These are phyloP conservation scores for Rhynchonycteris naso DNA, from an alignment of 2,797 vertebrate genomes.

Conservation along the genomic window DNA sequence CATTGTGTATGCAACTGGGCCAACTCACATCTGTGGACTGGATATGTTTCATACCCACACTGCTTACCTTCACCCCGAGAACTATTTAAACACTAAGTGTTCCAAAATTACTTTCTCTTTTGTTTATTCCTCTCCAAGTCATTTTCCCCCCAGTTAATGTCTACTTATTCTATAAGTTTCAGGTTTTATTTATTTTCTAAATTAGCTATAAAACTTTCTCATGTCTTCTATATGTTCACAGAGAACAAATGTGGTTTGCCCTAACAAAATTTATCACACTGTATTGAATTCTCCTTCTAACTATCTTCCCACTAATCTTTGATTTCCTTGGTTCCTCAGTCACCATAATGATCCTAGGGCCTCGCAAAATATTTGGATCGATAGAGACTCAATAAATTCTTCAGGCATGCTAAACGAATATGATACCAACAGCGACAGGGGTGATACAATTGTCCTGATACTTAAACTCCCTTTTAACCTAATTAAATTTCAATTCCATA, in stretches of 20 bases:
- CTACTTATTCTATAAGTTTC: not conserved
- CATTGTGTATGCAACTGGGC: fast-evolving
- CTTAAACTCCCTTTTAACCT: not conserved
- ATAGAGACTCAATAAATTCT: not conserved
- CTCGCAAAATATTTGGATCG: not conserved
- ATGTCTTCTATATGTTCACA: not conserved
- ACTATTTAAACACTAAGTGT: not conserved
- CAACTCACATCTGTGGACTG: fast-evolving
- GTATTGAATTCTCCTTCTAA: not conserved
- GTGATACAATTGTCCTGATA: not conserved
- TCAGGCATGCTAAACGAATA: not conserved
- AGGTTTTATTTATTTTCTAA: not conserved
- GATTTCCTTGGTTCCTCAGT: not conserved
- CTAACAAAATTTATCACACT: not conserved
- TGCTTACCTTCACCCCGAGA: fast-evolving
- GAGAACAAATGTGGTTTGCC: not conserved
- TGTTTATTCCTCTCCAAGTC: not conserved
- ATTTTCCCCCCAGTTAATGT: not conserved
- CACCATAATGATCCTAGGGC: not conserved
- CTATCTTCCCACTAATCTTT: not conserved
- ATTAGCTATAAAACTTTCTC: not conserved
- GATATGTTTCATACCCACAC: not conserved
- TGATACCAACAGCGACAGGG: fast-evolving
- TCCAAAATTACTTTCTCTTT: not conserved
- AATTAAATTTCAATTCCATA: not conserved